Evolutionary conservation across 2,797 vertebrate genomes (phyloP).

Genomic region (Paguma larvata): DNA sequence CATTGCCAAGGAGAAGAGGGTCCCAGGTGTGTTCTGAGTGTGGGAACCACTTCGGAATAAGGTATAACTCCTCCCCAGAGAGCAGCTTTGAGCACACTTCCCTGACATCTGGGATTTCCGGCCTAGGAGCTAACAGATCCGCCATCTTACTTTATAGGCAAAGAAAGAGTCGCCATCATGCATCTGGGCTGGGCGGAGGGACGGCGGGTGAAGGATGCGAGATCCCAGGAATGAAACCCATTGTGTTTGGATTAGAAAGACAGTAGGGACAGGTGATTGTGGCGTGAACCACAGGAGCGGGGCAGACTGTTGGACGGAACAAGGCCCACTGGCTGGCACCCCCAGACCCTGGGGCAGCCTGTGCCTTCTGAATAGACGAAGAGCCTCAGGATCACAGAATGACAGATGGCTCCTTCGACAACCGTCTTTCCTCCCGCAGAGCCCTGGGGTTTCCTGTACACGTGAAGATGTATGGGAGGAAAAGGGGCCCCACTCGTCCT

Average conservation of each 20-base stretch:
- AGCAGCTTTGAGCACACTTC: neutral
- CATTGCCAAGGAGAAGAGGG: neutral
- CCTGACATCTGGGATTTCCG: neutral
- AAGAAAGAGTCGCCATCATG: neutral
- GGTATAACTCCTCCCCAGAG: too few relatives aligned
- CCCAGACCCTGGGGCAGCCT: neutral
- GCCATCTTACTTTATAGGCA: rapidly evolving
- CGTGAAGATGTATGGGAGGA: rapidly evolving
- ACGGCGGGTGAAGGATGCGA: neutral
- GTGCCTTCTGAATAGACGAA: neutral
- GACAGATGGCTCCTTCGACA: neutral
- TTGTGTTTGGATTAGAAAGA: neutral
- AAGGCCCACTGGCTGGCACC: neutral
- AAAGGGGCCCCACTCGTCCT: rapidly evolving
- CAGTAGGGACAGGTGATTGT: neutral
- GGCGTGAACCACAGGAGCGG: neutral
- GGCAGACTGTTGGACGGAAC: neutral
- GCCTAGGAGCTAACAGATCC: neutral
- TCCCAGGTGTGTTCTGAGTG: neutral
- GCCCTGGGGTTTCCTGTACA: neutral
- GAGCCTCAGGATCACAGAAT: neutral
- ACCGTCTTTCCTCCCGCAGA: neutral
- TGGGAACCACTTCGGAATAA: too few relatives aligned
- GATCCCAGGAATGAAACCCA: neutral
- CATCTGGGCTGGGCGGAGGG: neutral